Percentiles rank a stretch among this genome's conserved stretches.
Evolutionary conservation across 2,888 invertebrate genomes (phyloP).

Genomic region (Calameuta idolon): DNA sequence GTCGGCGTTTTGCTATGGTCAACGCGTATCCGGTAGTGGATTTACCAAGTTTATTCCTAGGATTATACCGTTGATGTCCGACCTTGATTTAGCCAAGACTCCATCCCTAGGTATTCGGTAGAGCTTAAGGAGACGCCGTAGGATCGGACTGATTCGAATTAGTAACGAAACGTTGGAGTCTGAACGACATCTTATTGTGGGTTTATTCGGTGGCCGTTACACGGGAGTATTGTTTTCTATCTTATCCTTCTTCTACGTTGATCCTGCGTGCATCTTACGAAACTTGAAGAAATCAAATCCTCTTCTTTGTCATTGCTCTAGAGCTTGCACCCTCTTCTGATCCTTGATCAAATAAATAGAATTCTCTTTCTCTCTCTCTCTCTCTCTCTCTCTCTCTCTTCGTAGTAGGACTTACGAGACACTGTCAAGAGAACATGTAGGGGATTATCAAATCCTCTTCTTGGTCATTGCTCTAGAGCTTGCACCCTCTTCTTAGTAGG

Average conservation of each 20-base stretch:
- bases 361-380: too few species aligned
- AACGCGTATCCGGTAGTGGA: neutral
- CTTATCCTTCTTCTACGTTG: neutral
- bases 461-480: too few species aligned
- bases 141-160: neutral
- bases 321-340: too few species aligned
- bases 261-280: neutral
- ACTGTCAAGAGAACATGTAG: neutral
- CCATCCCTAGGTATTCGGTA: neutral
- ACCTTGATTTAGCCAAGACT: neutral
- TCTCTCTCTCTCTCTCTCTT: too few species aligned
- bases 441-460: too few species aligned
- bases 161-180: neutral
- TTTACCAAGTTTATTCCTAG: neutral
- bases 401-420: neutral
- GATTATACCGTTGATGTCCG: neutral
- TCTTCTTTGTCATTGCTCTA: too few species aligned
- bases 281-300: neutral
- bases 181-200: neutral
- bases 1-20: neutral
- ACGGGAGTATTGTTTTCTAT: neutral
- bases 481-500: neutral
- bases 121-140: neutral
- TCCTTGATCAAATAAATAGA: too few species aligned
- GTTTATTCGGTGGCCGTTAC: neutral